A percentile compares a stretch with the other conserved stretches of the same genome.
These are phyloP conservation scores for Lithodes maja DNA, from an alignment of 2,888 invertebrate genomes.

Conservation along the genomic window DNA sequence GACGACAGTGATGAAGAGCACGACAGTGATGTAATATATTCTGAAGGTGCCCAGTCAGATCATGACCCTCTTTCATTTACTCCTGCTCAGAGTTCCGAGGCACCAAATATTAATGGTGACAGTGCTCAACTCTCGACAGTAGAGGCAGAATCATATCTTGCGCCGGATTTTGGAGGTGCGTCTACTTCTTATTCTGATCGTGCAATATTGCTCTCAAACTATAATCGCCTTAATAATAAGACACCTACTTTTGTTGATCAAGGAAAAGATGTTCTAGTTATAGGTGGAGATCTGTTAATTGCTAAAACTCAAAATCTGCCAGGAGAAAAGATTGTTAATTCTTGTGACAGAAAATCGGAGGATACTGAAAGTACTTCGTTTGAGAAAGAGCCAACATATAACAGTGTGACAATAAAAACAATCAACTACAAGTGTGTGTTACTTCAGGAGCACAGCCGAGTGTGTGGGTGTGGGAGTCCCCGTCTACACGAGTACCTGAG, in stretches of 20 bases:
- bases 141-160: too few species aligned
- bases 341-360: background rate
- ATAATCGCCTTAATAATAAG: background rate
- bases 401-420: conserved; percentile 41
- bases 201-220: background rate
- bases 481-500: conserved; percentile 61
- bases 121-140: too few species aligned
- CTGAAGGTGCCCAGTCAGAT: too few species aligned
- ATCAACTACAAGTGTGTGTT: conserved; percentile 54
- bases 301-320: conserved; percentile 20
- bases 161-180: too few species aligned
- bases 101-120: too few species aligned
- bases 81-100: too few species aligned
- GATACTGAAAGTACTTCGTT: background rate
- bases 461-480: conserved; percentile 54
- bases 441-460: conserved; percentile 42
- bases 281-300: conserved; percentile 44
- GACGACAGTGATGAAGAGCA: too few species aligned
- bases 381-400: background rate
- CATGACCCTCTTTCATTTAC: too few species aligned
- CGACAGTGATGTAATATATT: too few species aligned
- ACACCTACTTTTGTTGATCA: background rate
- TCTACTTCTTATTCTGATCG: too few species aligned
- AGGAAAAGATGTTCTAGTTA: conserved; percentile 17
- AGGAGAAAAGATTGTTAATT: background rate